Evolutionary conservation across 1,140 invertebrate genomes (phyloP).

Genomic region (Leucophenga varia): DNA sequence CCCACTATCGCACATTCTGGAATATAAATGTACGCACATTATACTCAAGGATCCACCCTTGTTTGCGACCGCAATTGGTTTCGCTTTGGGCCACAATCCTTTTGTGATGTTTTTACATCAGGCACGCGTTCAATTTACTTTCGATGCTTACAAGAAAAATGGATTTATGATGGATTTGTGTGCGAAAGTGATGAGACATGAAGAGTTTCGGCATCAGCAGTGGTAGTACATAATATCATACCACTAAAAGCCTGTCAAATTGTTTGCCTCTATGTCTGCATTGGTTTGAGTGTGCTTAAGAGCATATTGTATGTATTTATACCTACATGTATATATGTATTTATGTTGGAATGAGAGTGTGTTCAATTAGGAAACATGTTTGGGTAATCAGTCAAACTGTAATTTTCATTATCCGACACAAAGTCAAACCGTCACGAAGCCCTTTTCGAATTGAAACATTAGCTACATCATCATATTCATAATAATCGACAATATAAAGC

Average conservation of each 20-base stretch:
- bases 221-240: too few species aligned
- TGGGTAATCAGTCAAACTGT: slow-evolving; percentile 51
- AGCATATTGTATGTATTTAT: neutral
- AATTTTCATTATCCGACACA: slow-evolving; percentile 48
- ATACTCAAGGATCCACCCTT: too few species aligned
- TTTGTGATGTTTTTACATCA: too few species aligned
- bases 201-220: too few species aligned
- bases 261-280: too few species aligned
- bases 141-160: slow-evolving; percentile 13
- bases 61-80: too few species aligned
- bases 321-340: slow-evolving; percentile 15
- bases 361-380: slow-evolving; percentile 19
- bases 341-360: slow-evolving; percentile 20
- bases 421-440: slow-evolving; percentile 44
- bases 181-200: neutral
- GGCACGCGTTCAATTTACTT: slow-evolving; percentile 7
- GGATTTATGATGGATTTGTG: slow-evolving; percentile 28
- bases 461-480: slow-evolving; percentile 21
- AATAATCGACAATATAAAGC: neutral
- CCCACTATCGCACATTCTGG: too few species aligned
- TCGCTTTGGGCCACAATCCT: too few species aligned
- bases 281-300: neutral
- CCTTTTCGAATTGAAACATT: slow-evolving; percentile 22
- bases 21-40: too few species aligned
- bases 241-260: too few species aligned